Base-by-base conservation (phyloP, 2,113 vertebrate species). In the Thymallus thymallus region DNA sequence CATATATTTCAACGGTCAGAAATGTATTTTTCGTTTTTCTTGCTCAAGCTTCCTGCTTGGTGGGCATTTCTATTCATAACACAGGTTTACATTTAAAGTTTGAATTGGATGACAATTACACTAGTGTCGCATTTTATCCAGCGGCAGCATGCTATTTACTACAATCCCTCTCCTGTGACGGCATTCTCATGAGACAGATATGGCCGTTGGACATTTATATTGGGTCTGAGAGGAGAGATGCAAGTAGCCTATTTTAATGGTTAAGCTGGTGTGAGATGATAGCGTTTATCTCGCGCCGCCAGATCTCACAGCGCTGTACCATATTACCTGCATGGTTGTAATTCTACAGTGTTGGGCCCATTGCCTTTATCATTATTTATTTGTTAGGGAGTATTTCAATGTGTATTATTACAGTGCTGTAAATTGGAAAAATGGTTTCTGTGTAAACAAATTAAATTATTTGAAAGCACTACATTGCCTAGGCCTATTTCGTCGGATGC, bases 211-310 rank as follows among this genome's bases (percentile, higher is more conserved):
- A 32, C 63, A 32, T 65, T 4, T 65, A 13, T 68, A 35, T 72
- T 72, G 12, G 76, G 73, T 80, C 81, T 76, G 65, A 46, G 72
- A 22, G 9, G 61, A 72, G 12, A 70, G 73, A 68, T 79, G 71
- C 83, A 68, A 82, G 79, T 78, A 73, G 76, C 76, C 61, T 77
- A 71, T 83, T 85, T 83, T 80, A 80, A 75, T 80, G 75, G 32
- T 35, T 68, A 63, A 60, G 70, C 76, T 88, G 87, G 76, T 76
- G 77, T 63, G 71, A 83, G 75, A 83, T 84, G 88, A 91, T 90
- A 86, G 88, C 4, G 82, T 76, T 89, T 89, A 90, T 90, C 88
- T 88, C 76, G 4, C n/a, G 16, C 64, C 0, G 55, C 81, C 76
- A 78, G 76, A 82, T 82, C 79, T 78, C 79, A 69, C 71, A 1